A percentile compares a stretch with the other conserved stretches of the same genome.
phyloP scores from a whole-genome alignment of 2,797 vertebrate genomes.

The Furcifer pardalis region DNA sequence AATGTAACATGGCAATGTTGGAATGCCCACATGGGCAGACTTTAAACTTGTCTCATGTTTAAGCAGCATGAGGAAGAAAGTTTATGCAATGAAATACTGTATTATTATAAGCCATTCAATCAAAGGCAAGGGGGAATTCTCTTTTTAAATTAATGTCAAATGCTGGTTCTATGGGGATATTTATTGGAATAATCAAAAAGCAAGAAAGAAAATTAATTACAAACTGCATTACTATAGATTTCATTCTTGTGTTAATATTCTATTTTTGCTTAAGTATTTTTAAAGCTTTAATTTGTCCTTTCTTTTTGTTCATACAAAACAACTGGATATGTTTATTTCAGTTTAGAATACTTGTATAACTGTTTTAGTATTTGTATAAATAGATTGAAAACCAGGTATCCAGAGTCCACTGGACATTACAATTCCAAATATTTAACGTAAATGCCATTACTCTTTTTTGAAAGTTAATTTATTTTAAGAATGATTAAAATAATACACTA shows the following conservation, averaged over 20 bases:
- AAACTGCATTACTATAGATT: not conserved
- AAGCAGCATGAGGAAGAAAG: not conserved
- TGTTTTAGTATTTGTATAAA: not conserved
- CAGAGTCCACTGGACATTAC: not conserved
- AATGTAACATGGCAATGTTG: conserved; percentile 3
- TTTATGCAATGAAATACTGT: not conserved
- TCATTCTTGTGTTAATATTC: not conserved
- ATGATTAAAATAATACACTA: not conserved
- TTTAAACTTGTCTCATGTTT: conserved; percentile 2
- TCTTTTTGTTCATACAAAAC: not conserved
- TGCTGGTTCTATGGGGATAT: not conserved
- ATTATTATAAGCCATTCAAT: not conserved
- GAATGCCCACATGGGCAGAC: not conserved
- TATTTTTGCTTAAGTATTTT: not conserved
- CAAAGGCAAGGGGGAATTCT: not conserved
- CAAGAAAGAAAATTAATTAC: conserved; percentile 11
- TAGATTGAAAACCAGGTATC: not conserved
- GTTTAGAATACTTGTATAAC: not conserved
- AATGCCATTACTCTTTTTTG: not conserved
- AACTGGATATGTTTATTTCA: not conserved
- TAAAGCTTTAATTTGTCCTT: not conserved
- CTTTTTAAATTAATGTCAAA: conserved; percentile 38
- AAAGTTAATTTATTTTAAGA: no score
- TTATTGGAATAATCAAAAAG: conserved; percentile 1
- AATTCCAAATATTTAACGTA: not conserved